A percentile compares a stretch with the other conserved stretches of the same genome.
Conservation (phyloP, 2,113 vertebrate species). For the Tupaia tana region DNA sequence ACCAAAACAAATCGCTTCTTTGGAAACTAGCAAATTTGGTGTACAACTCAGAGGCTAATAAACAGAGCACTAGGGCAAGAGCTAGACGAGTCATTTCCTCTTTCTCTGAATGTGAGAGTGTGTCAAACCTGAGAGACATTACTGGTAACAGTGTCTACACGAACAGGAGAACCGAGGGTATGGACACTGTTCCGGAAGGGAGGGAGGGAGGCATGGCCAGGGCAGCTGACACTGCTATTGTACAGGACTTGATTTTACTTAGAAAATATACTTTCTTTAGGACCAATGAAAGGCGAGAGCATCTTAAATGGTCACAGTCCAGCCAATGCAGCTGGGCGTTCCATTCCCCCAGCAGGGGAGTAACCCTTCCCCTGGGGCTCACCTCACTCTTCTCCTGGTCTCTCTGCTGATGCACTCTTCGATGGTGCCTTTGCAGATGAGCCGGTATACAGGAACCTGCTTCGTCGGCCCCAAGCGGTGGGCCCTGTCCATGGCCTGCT, state of each 20-base stretch:
- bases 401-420: conserved; percentile 97
- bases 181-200: too few relatives aligned
- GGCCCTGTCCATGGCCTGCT: conserved; percentile 98
- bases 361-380: conserved; percentile 52
- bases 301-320: neutral
- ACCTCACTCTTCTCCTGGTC: conserved; percentile 99
- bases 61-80: too few relatives aligned
- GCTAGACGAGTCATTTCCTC: too few relatives aligned
- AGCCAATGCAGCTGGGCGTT: neutral
- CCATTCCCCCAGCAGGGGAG: neutral
- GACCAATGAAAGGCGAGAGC: neutral
- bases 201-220: too few relatives aligned
- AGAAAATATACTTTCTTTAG: neutral
- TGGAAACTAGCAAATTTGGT: conserved; percentile 5
- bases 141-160: too few relatives aligned
- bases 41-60: neutral
- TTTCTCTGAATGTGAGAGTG: too few relatives aligned
- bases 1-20: neutral
- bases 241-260: too few relatives aligned
- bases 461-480: conserved; percentile 98
- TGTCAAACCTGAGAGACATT: too few relatives aligned
- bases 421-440: conserved; percentile 97
- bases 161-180: too few relatives aligned
- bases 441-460: conserved; percentile 96
- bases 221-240: too few relatives aligned